phyloP scores from a whole-genome alignment of 2,888 invertebrate species.

The Stenolophus ochropezus region DNA sequence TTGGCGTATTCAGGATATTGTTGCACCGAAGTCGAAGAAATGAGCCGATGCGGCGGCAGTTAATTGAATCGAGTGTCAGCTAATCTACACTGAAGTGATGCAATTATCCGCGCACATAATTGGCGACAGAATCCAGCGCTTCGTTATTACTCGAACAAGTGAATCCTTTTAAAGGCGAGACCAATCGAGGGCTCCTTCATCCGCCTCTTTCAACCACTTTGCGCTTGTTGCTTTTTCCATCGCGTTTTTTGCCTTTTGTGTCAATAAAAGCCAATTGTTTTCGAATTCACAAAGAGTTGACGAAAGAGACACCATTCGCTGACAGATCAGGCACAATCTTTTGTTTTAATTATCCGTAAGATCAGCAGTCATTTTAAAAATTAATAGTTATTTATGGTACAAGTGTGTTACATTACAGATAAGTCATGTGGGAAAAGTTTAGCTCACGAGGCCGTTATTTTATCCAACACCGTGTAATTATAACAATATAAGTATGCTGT shows the following conservation, averaged over 20 bases:
- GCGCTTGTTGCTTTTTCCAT: constrained; percentile 21
- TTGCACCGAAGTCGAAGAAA: constrained; percentile 28
- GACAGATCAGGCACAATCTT: too few relatives aligned
- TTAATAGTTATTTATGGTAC: too few relatives aligned
- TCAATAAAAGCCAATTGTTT: constrained; percentile 10
- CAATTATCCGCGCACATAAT: constrained; percentile 54
- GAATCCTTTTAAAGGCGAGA: constrained; percentile 45
- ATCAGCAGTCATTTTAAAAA: background rate
- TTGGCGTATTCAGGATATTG: constrained; percentile 21
- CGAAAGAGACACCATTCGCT: background rate
- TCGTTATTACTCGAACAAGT: constrained; percentile 44
- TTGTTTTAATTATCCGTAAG: background rate
- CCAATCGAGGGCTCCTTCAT: constrained; percentile 24
- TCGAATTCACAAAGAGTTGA: background rate
- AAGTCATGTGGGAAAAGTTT: too few relatives aligned
- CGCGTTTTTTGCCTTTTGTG: background rate
- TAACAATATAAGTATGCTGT: too few relatives aligned
- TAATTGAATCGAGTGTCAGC: constrained; percentile 57
- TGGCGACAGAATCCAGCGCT: constrained; percentile 38
- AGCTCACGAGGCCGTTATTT: too few relatives aligned
- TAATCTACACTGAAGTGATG: constrained; percentile 56
- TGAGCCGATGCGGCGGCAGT: constrained; percentile 8
- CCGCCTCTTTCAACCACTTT: constrained; percentile 20
- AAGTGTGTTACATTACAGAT: too few relatives aligned
- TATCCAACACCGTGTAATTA: too few relatives aligned